These are phyloP conservation scores for Epirrhoe alternata DNA, from an alignment of 2,888 invertebrate species.

Conservation along the genomic window DNA sequence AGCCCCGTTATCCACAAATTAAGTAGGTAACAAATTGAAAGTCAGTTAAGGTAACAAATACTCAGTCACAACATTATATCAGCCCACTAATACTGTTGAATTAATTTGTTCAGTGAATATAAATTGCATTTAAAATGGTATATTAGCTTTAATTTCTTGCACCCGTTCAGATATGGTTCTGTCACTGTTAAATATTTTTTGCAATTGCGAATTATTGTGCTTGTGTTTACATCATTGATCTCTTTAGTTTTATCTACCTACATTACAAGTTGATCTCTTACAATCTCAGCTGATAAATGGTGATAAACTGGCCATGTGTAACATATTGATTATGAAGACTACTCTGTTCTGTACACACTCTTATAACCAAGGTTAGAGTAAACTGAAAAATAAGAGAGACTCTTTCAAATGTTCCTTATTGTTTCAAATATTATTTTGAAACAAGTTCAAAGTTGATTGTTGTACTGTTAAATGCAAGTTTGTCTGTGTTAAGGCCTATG, in stretches of 20 bases:
- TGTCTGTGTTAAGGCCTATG: too few relatives aligned
- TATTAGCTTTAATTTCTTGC: too few relatives aligned
- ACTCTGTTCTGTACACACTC: not conserved
- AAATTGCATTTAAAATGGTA: too few relatives aligned
- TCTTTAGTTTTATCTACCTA: constrained; percentile 3
- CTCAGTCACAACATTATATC: too few relatives aligned
- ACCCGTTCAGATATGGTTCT: too few relatives aligned
- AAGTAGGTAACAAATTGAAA: too few relatives aligned
- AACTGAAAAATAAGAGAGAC: not conserved
- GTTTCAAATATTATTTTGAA: not conserved
- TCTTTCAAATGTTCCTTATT: not conserved
- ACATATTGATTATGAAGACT: constrained; percentile 2
- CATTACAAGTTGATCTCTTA: constrained; percentile 5
- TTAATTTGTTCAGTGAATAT: too few relatives aligned
- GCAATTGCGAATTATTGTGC: constrained; percentile 8
- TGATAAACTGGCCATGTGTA: constrained; percentile 2
- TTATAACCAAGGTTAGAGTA: not conserved
- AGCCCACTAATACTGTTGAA: too few relatives aligned
- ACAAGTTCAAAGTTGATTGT: not conserved
- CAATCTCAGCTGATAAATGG: constrained; percentile 10
- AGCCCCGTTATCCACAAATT: too few relatives aligned
- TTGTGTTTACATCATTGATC: not conserved
- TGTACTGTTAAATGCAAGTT: not conserved
- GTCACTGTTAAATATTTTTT: not conserved
- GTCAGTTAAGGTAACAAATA: too few relatives aligned